Evolutionary conservation across 1,140 invertebrate genomes (phyloP).

Genomic region (Hetaerina americana): DNA sequence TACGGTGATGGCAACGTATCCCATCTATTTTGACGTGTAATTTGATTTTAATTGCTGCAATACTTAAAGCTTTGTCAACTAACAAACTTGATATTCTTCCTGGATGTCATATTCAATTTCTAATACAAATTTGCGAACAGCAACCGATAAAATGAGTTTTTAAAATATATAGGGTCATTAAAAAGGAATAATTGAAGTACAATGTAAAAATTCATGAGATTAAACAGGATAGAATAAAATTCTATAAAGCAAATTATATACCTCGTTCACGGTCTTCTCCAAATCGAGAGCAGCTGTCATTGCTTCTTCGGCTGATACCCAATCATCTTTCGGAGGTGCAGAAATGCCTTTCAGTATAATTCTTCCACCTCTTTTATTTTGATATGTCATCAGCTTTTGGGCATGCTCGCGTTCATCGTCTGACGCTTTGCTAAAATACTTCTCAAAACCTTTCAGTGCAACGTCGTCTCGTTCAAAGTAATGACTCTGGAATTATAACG

Average conservation of each 20-base stretch:
- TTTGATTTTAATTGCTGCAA: too few species aligned
- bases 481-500: conserved; percentile 39
- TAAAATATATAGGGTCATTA: too few species aligned
- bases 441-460: conserved; percentile 51
- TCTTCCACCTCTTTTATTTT: conserved; percentile 66
- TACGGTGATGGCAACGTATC: too few species aligned
- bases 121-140: too few species aligned
- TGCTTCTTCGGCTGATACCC: conserved; percentile 49
- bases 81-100: too few species aligned
- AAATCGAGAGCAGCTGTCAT: conserved; percentile 56
- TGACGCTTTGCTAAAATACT: conserved; percentile 58
- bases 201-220: too few species aligned
- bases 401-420: conserved; percentile 67
- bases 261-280: conserved; percentile 66
- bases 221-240: too few species aligned
- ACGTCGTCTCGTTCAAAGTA: conserved; percentile 72
- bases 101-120: too few species aligned
- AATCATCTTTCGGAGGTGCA: conserved; percentile 36
- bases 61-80: too few species aligned
- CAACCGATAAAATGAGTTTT: too few species aligned
- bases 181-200: too few species aligned
- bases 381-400: conserved; percentile 59
- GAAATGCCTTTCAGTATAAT: conserved; percentile 40
- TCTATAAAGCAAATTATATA: conserved; percentile 20
- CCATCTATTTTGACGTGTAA: too few species aligned